Evolutionary conservation across 2,888 invertebrate genomes (phyloP).

Genomic region (Conistra vaccinii): DNA sequence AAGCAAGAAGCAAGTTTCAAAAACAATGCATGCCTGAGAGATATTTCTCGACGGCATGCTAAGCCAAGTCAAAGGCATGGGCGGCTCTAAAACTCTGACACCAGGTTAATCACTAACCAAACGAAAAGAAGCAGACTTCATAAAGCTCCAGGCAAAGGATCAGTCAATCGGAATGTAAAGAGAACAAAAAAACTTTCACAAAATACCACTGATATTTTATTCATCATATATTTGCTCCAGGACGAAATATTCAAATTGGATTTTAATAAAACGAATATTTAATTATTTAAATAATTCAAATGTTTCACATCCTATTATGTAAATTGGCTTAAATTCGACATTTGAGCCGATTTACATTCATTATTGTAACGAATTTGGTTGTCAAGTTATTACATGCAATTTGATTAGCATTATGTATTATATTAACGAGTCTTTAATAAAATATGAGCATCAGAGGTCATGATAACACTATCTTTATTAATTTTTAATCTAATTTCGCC

Average conservation of each 20-base stretch:
- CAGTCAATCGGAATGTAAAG: constrained; percentile 22
- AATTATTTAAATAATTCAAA: constrained; percentile 75
- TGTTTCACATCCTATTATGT: constrained; percentile 76
- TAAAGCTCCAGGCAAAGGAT: background rate
- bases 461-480: constrained; percentile 46
- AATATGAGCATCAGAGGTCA: constrained; percentile 59
- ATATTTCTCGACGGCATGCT: too few species aligned
- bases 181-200: constrained; percentile 21
- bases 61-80: too few species aligned
- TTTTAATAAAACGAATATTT: constrained; percentile 71
- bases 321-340: constrained; percentile 74
- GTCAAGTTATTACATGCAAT: constrained; percentile 72
- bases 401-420: constrained; percentile 76
- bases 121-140: too few species aligned
- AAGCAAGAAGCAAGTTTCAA: too few species aligned
- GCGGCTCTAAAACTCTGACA: too few species aligned
- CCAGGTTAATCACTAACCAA: too few species aligned
- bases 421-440: constrained; percentile 57
- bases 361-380: constrained; percentile 77
- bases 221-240: constrained; percentile 54
- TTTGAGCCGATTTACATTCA: constrained; percentile 78
- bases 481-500: constrained; percentile 40
- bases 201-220: constrained; percentile 50
- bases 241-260: constrained; percentile 70
- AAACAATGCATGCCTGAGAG: too few species aligned